Conservation (phyloP, 2,113 vertebrate species). For the Thymallus thymallus region DNA sequence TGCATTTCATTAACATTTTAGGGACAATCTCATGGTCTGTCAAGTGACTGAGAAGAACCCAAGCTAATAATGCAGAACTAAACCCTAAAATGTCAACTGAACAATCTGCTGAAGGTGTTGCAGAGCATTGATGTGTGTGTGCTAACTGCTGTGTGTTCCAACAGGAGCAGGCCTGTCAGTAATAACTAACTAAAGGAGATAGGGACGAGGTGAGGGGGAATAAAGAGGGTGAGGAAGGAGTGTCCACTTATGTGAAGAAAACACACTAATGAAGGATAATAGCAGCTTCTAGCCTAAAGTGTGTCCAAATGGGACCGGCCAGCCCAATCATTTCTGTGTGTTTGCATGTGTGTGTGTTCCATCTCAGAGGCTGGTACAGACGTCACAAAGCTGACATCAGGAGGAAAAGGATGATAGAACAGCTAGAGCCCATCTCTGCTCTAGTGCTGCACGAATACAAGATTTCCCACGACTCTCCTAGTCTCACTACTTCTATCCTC, state of each 20-base stretch:
- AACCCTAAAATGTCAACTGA: too few species aligned
- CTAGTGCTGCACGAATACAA: too few species aligned
- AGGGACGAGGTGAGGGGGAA: neutral
- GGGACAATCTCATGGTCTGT: too few species aligned
- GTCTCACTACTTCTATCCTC: neutral
- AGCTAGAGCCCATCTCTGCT: neutral
- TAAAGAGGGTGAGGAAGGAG: neutral
- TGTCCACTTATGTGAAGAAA: neutral
- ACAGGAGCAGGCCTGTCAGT: neutral
- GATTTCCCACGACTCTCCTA: neutral
- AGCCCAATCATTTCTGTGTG: neutral
- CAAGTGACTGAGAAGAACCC: too few species aligned
- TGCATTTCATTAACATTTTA: too few species aligned
- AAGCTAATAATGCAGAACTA: too few species aligned
- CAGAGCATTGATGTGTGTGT: conserved; percentile 1
- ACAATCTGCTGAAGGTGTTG: too few species aligned
- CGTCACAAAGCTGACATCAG: neutral
- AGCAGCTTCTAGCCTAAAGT: neutral
- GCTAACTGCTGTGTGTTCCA: neutral
- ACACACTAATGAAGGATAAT: conserved; percentile 15
- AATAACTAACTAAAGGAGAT: conserved; percentile 2
- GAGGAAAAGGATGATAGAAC: neutral
- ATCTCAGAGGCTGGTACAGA: neutral
- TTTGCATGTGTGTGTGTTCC: neutral
- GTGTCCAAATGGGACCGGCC: neutral